Conservation (phyloP, 2,113 vertebrate species). For the Nanorana parkeri region DNA sequence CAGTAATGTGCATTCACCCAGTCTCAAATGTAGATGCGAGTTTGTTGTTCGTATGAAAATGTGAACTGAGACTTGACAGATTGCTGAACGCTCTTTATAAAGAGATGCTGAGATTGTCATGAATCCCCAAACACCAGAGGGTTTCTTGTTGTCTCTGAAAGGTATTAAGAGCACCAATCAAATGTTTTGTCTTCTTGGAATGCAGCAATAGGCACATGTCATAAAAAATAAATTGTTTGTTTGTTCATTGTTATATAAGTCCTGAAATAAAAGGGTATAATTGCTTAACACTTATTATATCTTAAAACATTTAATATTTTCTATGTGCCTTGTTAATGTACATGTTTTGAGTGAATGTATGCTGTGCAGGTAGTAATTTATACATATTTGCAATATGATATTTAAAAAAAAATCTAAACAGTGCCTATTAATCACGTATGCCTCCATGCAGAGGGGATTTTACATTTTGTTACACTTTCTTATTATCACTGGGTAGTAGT, state of each 20-base stretch:
- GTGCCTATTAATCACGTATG: no score
- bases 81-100: slow-evolving; percentile 58
- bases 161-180: slow-evolving; percentile 31
- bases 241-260: slow-evolving; percentile 30
- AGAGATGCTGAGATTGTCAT: slow-evolving; percentile 48
- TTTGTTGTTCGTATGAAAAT: slow-evolving; percentile 64
- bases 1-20: slow-evolving; percentile 62
- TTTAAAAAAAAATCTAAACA: background rate
- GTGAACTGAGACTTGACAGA: slow-evolving; percentile 61
- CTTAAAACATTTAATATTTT: background rate
- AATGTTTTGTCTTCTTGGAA: slow-evolving; percentile 46
- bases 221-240: slow-evolving; percentile 35
- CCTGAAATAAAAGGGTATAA: background rate
- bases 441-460: no score
- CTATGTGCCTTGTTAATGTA: background rate
- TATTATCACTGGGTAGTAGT: no score
- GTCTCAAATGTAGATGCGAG: slow-evolving; percentile 50
- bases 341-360: background rate
- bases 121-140: slow-evolving; percentile 39
- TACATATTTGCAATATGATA: background rate
- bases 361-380: no score
- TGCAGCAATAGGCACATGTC: slow-evolving; percentile 46
- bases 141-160: slow-evolving; percentile 33
- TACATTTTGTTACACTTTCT: no score
- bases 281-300: background rate